Evolutionary conservation across 2,797 vertebrate genomes (phyloP), one percentile per base, ranked within the genome.

Genomic region (Anableps anableps): DNA sequence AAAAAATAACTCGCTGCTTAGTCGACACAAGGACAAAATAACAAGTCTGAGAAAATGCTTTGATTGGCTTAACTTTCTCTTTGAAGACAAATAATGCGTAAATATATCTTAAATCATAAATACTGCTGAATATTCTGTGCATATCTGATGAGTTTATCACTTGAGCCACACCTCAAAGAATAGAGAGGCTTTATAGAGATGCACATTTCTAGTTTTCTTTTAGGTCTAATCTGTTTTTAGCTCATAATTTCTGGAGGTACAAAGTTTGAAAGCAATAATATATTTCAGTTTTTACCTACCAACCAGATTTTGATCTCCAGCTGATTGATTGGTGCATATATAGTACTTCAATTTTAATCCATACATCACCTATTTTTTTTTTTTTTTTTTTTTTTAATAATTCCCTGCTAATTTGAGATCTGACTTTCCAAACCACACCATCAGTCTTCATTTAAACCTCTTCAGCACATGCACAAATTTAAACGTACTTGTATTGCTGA

Each of bases 401-500:
- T 60, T 60, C 29, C n/a, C 13, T 60, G 14, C n/a, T 60, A 60
- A 60, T 31, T 31, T 31, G 13, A 60, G 14, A 55, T n/a, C 23
- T n/a, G 53, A n/a, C 53, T 10, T 55, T 55, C 29, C 13, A 60
- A 60, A 50, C 48, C 48, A 50, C 48, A 50, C 48, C 16, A 50
- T 19, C 16, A 50, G 6, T 5, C 50, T 51, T 51, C 23, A 23
- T 16, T 51, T 47, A 14, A 47, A 13, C 45, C 13, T 11, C 64
- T 66, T 34, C 62, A 66, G 62, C 10, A 10, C 13, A 34, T 11
- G 72, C 29, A 51, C 21, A 50, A n/a, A 78, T 41, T 10, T 14
- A 21, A n/a, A 48, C 92, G 14, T 95, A 99, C 98, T 99, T 99
- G 96, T 98, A 99, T 81, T 99, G 98, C 80, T 99, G 98, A 89